A percentile compares a stretch with the other conserved stretches of the same genome.
phyloP scores from a whole-genome alignment of 1,140 invertebrate species.

The Maconellicoccus hirsutus region DNA sequence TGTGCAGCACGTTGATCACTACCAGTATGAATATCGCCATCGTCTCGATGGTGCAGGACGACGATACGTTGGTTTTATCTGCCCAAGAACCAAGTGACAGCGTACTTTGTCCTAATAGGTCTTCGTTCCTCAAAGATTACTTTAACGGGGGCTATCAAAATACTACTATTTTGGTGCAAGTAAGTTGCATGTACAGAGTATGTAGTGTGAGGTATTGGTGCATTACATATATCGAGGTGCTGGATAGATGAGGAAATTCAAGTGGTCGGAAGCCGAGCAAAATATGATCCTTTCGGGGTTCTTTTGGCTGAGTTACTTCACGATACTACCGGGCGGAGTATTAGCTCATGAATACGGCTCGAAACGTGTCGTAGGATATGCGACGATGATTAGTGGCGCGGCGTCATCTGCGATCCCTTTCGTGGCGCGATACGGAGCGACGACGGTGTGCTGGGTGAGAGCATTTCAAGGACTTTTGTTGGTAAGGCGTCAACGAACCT shows the following conservation, averaged over 20 bases:
- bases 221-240: too few relatives aligned
- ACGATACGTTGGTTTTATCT: too few relatives aligned
- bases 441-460: constrained; percentile 48
- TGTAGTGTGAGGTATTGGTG: too few relatives aligned
- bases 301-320: neutral
- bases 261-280: neutral
- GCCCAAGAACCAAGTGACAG: too few relatives aligned
- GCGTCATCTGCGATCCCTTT: constrained; percentile 56
- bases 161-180: too few relatives aligned
- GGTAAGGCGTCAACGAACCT: constrained; percentile 37
- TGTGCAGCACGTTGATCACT: neutral
- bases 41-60: neutral
- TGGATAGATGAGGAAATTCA: neutral
- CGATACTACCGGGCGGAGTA: constrained; percentile 52
- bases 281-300: neutral
- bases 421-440: constrained; percentile 45
- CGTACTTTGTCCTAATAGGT: neutral
- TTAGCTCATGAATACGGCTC: constrained; percentile 57
- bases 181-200: too few relatives aligned
- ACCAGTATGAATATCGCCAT: neutral
- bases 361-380: constrained; percentile 54
- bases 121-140: neutral
- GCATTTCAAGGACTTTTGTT: constrained; percentile 62
- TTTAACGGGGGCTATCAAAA: too few relatives aligned
- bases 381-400: constrained; percentile 52